Evolutionary conservation across 1,140 invertebrate species (phyloP).

Genomic region (Neodiprion pinetum): DNA sequence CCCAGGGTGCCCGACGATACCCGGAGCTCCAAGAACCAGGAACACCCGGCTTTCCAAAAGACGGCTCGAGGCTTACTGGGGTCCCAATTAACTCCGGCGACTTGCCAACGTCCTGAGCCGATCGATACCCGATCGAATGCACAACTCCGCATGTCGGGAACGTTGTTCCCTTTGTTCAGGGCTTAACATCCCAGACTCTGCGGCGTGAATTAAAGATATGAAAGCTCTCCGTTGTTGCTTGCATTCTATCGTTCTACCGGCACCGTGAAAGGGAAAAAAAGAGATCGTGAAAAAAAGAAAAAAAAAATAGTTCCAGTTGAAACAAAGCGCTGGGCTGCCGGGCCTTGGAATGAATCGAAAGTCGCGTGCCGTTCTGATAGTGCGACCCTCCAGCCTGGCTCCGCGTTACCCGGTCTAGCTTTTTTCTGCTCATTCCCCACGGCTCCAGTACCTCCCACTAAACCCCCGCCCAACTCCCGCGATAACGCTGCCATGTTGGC

Average conservation of each 20-base stretch:
- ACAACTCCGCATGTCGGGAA: too few species aligned
- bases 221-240: too few species aligned
- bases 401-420: slow-evolving; percentile 1
- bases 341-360: slow-evolving; percentile 13
- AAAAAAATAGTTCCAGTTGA: neutral
- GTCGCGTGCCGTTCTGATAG: slow-evolving; percentile 16
- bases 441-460: neutral
- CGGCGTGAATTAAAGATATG: too few species aligned
- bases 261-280: too few species aligned
- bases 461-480: neutral
- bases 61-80: neutral
- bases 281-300: too few species aligned
- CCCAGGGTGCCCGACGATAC: neutral
- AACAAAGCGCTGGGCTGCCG: neutral
- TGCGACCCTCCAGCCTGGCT: slow-evolving; percentile 7
- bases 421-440: slow-evolving; percentile 7
- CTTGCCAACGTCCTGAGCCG: neutral
- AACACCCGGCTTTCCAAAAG: neutral
- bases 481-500: neutral
- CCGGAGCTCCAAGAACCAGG: neutral
- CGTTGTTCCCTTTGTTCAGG: too few species aligned
- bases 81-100: neutral
- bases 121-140: neutral
- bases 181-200: too few species aligned
- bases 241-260: too few species aligned